phyloP scores from a whole-genome alignment of 2,888 invertebrate genomes.

The Aphrophora alni region DNA sequence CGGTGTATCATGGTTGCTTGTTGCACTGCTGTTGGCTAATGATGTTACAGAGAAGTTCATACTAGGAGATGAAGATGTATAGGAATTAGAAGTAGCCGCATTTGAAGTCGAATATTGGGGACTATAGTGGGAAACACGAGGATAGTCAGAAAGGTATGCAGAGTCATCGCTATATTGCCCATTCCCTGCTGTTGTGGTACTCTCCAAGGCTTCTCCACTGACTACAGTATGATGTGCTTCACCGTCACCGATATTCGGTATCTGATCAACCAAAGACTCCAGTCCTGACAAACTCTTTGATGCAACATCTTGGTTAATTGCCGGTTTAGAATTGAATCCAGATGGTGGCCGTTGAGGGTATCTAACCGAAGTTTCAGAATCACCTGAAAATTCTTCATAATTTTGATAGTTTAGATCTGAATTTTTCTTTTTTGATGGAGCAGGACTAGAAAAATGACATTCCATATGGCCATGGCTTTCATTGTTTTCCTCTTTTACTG shows the following conservation, averaged over 20 bases:
- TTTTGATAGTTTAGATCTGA: conserved; percentile 50
- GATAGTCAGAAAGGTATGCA: conserved; percentile 51
- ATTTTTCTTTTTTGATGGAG: conserved; percentile 54
- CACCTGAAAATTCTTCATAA: conserved; percentile 53
- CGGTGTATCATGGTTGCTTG: conserved; percentile 50
- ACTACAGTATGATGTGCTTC: conserved; percentile 56
- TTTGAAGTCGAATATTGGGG: conserved; percentile 52
- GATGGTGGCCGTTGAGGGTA: conserved; percentile 48
- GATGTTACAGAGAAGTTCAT: conserved; percentile 57
- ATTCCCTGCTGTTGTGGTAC: conserved; percentile 27
- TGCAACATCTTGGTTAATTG: conserved; percentile 71
- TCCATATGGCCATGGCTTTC: conserved; percentile 55
- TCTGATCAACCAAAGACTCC: conserved; percentile 90
- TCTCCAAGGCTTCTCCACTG: conserved; percentile 51
- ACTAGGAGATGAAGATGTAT: conserved; percentile 46
- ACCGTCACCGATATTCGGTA: conserved; percentile 84
- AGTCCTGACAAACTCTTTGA: conserved; percentile 85
- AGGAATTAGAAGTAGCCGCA: conserved; percentile 51
- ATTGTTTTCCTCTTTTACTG: conserved; percentile 53
- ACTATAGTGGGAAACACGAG: conserved; percentile 51
- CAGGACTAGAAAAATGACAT: conserved; percentile 61
- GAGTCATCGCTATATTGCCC: conserved; percentile 52
- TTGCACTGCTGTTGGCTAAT: conserved; percentile 54
- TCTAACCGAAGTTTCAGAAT: conserved; percentile 51
- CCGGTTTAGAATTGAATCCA: conserved; percentile 43